Percentiles rank a stretch among this genome's conserved stretches.
These are phyloP conservation scores for Athetis lepigone DNA, from an alignment of 2,888 invertebrate genomes.

Conservation along the genomic window DNA sequence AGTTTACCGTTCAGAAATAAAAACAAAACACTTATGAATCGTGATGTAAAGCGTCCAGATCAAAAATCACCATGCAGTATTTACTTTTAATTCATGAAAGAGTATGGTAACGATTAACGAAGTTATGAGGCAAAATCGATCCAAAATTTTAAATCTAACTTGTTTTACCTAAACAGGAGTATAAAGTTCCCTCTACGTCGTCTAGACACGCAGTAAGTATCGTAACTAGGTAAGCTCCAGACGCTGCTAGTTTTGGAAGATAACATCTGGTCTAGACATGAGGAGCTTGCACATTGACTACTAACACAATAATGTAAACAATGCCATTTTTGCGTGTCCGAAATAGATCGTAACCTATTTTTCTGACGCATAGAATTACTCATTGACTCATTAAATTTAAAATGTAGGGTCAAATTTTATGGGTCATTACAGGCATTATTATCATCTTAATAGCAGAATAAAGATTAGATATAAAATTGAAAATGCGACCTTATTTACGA, in stretches of 20 bases:
- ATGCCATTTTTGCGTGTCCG: conserved; percentile 48
- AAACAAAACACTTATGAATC: conserved; percentile 58
- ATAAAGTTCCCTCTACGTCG: conserved; percentile 68
- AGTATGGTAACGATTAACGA: not conserved
- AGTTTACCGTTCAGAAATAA: conserved; percentile 57
- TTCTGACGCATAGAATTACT: conserved; percentile 44
- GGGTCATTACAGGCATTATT: conserved; percentile 16
- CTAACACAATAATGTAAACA: conserved; percentile 65
- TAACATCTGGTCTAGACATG: conserved; percentile 70
- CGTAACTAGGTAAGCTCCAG: conserved; percentile 56
- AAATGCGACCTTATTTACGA: conserved; percentile 7
- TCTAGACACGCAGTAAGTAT: conserved; percentile 76
- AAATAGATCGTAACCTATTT: conserved; percentile 61
- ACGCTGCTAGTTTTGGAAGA: conserved; percentile 66
- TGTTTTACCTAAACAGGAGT: conserved; percentile 58
- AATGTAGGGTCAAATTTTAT: conserved; percentile 45
- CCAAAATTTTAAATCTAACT: conserved; percentile 18
- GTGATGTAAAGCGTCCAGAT: conserved; percentile 11
- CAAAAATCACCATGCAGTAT: conserved; percentile 26
- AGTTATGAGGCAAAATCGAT: conserved; percentile 3
- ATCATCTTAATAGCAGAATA: conserved; percentile 30
- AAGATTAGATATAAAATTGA: conserved; percentile 10
- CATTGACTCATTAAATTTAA: conserved; percentile 50
- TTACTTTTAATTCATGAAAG: conserved; percentile 26
- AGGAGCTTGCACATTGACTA: conserved; percentile 63